Evolutionary conservation across 2,888 invertebrate genomes (phyloP).

Genomic region (Drosophila tripunctata): DNA sequence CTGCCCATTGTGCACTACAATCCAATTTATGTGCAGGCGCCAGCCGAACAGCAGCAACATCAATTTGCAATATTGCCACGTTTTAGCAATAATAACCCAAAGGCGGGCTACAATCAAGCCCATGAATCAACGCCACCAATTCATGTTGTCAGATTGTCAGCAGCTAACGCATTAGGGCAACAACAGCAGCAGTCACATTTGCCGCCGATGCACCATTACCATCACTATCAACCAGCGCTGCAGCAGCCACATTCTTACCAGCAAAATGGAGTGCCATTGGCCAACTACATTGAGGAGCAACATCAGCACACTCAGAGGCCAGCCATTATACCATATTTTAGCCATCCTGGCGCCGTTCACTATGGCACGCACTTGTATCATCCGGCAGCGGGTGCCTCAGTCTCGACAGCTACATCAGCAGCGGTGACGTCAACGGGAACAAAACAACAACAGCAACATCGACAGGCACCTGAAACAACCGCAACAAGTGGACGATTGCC

Average conservation of each 20-base stretch:
- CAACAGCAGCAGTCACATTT: constrained; percentile 29
- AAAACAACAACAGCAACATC: constrained; percentile 24
- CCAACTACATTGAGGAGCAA: constrained; percentile 42
- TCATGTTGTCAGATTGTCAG: constrained; percentile 73
- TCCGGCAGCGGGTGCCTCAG: constrained; percentile 56
- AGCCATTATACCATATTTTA: constrained; percentile 71
- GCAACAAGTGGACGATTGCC: constrained; percentile 61
- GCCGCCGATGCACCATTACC: constrained; percentile 63
- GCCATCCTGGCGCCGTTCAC: constrained; percentile 79
- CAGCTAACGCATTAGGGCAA: constrained; percentile 56
- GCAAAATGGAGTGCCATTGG: constrained; percentile 19
- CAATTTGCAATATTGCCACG: constrained; percentile 74
- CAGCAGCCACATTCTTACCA: constrained; percentile 35
- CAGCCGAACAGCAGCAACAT: constrained; percentile 59
- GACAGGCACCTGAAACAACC: constrained; percentile 35
- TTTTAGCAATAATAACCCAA: constrained; percentile 74
- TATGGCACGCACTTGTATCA: constrained; percentile 82
- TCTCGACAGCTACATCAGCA: constrained; percentile 19
- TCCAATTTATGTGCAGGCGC: constrained; percentile 73
- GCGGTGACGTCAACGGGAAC: constrained; percentile 5
- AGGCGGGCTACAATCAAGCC: constrained; percentile 60
- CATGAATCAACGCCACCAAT: constrained; percentile 70
- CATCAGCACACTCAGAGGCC: constrained; percentile 38
- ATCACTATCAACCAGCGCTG: constrained; percentile 47
- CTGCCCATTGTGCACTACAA: constrained; percentile 75